Conservation (phyloP, 2,797 vertebrate genomes). For the Danio jaintianensis region DNA sequence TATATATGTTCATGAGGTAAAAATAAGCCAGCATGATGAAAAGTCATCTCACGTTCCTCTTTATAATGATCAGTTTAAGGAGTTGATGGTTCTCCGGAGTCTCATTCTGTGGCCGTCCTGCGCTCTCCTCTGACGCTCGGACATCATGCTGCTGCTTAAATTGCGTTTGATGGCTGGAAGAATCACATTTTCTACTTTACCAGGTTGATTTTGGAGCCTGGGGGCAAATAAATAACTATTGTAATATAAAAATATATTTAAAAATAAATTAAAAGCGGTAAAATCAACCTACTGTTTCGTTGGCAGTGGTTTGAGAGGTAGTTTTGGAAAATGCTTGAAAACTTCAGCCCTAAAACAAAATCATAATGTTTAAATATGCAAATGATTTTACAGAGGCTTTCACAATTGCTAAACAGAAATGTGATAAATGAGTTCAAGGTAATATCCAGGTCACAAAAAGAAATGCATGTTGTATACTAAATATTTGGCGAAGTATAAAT, state of each 20-base stretch:
- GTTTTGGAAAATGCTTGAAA: slow-evolving; percentile 63
- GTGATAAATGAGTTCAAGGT: too few species aligned
- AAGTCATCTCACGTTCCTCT: not conserved
- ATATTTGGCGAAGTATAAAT: too few species aligned
- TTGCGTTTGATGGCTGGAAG: slow-evolving; percentile 72
- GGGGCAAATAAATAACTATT: not conserved
- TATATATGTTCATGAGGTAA: not conserved
- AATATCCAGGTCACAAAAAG: too few species aligned
- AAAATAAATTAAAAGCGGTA: not conserved
- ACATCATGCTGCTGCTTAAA: slow-evolving; percentile 60
- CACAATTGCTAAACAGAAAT: not conserved
- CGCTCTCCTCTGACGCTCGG: slow-evolving; percentile 69
- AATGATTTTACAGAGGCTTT: not conserved
- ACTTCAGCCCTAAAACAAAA: slow-evolving; percentile 58
- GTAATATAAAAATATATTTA: too few species aligned
- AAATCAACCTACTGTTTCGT: slow-evolving; percentile 69
- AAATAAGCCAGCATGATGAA: not conserved
- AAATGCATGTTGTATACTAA: too few species aligned
- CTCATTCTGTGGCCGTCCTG: slow-evolving; percentile 69
- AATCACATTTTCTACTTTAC: slow-evolving; percentile 58
- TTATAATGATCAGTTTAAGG: not conserved
- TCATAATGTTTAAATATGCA: not conserved
- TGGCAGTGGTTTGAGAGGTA: slow-evolving; percentile 60
- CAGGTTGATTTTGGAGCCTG: slow-evolving; percentile 40
- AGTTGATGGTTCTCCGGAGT: slow-evolving; percentile 59